A percentile compares a stretch with the other conserved stretches of the same genome.
Evolutionary conservation across 2,888 invertebrate species (phyloP).

Genomic region (Zootermopsis nevadensis): DNA sequence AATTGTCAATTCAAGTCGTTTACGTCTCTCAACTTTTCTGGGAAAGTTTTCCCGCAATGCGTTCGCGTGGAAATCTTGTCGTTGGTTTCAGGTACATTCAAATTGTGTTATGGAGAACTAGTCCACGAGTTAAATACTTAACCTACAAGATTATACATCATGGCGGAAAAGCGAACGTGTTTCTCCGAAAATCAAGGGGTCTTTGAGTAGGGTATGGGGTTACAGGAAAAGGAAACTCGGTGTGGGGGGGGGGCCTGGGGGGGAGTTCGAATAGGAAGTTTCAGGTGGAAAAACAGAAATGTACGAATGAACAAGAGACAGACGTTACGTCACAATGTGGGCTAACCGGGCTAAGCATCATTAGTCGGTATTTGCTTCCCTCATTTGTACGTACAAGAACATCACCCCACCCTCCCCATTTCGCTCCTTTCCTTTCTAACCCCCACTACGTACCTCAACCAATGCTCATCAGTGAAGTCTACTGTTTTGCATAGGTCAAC

Average conservation of each 20-base stretch:
- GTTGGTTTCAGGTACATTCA: neutral
- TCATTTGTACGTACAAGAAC: constrained; percentile 50
- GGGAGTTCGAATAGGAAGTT: neutral
- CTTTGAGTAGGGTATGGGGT: neutral
- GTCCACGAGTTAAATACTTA: neutral
- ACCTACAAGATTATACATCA: constrained; percentile 18
- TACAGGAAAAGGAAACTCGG: too few species aligned
- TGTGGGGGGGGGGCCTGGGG: too few species aligned
- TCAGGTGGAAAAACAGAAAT: constrained; percentile 34
- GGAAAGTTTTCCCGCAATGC: neutral
- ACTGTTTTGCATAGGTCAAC: constrained; percentile 16
- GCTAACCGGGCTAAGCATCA: constrained; percentile 51
- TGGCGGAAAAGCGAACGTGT: neutral
- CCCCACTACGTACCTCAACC: constrained; percentile 40
- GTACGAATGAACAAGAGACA: constrained; percentile 21
- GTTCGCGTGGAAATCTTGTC: neutral
- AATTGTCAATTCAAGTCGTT: neutral
- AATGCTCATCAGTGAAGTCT: constrained; percentile 41
- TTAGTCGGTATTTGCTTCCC: constrained; percentile 53
- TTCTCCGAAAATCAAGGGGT: neutral
- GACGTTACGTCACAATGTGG: constrained; percentile 45
- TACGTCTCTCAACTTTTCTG: neutral
- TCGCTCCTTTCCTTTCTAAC: constrained; percentile 32
- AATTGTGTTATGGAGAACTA: neutral
- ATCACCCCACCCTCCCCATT: constrained; percentile 26